Evolutionary conservation across 2,888 invertebrate genomes (phyloP).

Genomic region (Diplazon laetatorius): DNA sequence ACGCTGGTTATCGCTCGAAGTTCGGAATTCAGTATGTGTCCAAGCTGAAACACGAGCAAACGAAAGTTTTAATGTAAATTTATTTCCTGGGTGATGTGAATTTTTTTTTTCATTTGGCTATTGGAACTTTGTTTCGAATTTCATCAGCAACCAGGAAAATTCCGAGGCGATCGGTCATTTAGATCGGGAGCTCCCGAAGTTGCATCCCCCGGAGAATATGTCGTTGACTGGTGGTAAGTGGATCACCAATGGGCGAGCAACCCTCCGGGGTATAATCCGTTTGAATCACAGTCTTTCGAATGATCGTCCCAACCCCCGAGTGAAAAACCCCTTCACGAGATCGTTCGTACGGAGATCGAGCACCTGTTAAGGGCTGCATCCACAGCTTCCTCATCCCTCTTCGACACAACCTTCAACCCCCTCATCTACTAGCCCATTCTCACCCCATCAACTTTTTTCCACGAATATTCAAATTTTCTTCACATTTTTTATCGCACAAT

Average conservation of each 20-base stretch:
- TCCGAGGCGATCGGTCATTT: conserved; percentile 74
- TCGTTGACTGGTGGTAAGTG: background rate
- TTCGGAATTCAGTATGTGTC: conserved; percentile 93
- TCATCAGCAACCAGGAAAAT: conserved; percentile 65
- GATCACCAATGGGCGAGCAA: conserved; percentile 12
- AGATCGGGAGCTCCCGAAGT: conserved; percentile 72
- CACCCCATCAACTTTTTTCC: background rate
- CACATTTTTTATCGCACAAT: conserved; percentile 52
- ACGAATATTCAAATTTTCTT: conserved; percentile 50
- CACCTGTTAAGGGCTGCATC: conserved; percentile 70
- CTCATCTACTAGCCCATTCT: background rate
- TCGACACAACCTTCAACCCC: conserved; percentile 4
- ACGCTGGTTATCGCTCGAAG: conserved; percentile 93
- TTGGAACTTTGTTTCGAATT: conserved; percentile 74
- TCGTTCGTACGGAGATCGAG: conserved; percentile 74
- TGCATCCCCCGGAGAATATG: conserved; percentile 43
- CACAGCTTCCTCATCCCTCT: conserved; percentile 10
- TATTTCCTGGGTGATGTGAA: too few species aligned
- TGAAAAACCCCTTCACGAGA: conserved; percentile 65
- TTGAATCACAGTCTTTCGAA: conserved; percentile 76
- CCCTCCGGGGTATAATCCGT: conserved; percentile 78
- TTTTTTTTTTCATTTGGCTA: conserved; percentile 30
- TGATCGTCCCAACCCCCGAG: conserved; percentile 37
- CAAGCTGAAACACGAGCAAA: conserved; percentile 87
- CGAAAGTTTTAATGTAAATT: conserved; percentile 11